These are phyloP conservation scores for Phrynosoma blainvillii DNA, from an alignment of 2,113 vertebrate genomes.

Conservation along the genomic window DNA sequence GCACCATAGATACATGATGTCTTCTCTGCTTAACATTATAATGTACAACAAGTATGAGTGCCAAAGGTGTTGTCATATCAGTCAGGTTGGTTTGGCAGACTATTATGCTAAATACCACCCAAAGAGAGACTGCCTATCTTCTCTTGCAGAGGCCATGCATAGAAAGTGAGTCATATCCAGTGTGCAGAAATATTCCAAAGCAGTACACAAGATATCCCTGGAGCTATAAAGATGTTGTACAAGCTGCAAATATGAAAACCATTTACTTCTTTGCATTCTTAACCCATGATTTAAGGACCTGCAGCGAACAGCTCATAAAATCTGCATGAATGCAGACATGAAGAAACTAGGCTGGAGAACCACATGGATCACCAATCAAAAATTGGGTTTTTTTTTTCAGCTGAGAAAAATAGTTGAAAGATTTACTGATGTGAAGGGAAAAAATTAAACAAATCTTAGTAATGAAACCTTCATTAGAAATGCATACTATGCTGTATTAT, in stretches of 20 bases:
- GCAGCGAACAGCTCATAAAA: slow-evolving; percentile 38
- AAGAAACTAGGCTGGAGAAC: slow-evolving; percentile 47
- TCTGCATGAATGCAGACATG: slow-evolving; percentile 55
- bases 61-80: slow-evolving; percentile 36
- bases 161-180: slow-evolving; percentile 46
- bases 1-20: slow-evolving; percentile 16
- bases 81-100: slow-evolving; percentile 45
- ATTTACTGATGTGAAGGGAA: slow-evolving; percentile 11
- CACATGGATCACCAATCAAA: background rate
- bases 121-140: slow-evolving; percentile 31
- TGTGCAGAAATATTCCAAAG: slow-evolving; percentile 40
- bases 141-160: slow-evolving; percentile 37
- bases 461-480: background rate
- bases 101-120: slow-evolving; percentile 22
- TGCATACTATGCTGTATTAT: background rate
- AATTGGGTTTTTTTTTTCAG: slow-evolving; percentile 19
- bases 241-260: slow-evolving; percentile 51
- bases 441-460: slow-evolving; percentile 33
- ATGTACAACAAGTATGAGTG: accelerated
- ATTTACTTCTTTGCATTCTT: slow-evolving; percentile 49
- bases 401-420: slow-evolving; percentile 21
- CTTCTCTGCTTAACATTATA: background rate
- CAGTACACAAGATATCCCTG: slow-evolving; percentile 46
- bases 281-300: slow-evolving; percentile 48
- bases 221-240: slow-evolving; percentile 29